Conservation (phyloP, 2,888 invertebrate species). For the Reticulitermes lucifugus region DNA sequence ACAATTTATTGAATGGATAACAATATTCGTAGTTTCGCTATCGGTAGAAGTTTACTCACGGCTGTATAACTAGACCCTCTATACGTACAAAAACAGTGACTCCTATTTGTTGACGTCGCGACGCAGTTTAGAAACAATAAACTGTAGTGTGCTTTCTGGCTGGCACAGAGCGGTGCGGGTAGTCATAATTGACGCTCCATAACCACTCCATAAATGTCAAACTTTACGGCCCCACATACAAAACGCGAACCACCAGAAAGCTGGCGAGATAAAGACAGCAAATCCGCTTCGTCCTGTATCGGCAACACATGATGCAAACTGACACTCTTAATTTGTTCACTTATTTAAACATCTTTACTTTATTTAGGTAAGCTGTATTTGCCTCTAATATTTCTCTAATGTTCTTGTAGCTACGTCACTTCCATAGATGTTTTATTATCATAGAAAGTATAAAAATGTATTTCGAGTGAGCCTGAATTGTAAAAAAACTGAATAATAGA, state of each 20-base stretch:
- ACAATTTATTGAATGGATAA: no score
- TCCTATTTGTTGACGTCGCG: neutral
- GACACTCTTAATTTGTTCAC: neutral
- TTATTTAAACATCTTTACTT: neutral
- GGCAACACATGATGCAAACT: slow-evolving; percentile 9
- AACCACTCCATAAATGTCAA: slow-evolving; percentile 41
- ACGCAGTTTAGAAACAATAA: neutral
- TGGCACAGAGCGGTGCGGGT: neutral
- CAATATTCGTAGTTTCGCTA: no score
- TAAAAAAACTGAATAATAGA: no score
- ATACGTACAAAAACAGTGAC: neutral
- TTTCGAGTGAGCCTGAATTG: no score
- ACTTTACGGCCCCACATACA: slow-evolving; percentile 27
- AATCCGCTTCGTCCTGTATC: neutral
- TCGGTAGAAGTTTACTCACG: neutral
- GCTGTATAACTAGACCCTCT: neutral
- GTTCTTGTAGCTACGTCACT: no score
- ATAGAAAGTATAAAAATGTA: no score
- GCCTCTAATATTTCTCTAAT: no score
- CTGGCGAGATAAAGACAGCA: slow-evolving; percentile 6
- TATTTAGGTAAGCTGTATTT: no score
- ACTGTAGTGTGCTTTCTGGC: neutral
- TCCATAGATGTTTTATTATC: no score
- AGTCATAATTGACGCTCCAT: slow-evolving; percentile 40
- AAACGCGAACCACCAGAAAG: slow-evolving; percentile 12